Percentiles rank a stretch among this genome's conserved stretches.
Evolutionary conservation across 1,140 invertebrate species (phyloP).

Genomic region (Psix sp.): DNA sequence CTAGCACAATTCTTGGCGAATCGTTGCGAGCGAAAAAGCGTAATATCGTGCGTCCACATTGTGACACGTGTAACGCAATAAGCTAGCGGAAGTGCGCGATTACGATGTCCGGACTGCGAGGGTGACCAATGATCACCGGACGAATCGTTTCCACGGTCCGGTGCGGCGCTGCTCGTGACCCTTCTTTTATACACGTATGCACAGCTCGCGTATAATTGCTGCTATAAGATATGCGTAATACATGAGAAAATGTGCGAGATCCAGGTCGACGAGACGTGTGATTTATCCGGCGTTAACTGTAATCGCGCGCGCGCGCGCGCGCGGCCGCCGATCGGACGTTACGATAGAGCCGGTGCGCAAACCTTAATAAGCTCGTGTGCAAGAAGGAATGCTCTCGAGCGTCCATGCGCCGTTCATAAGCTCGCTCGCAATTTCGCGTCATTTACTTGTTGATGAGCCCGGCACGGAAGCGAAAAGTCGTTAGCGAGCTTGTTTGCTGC

Average conservation of each 20-base stretch:
- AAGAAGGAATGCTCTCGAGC: slow-evolving; percentile 1
- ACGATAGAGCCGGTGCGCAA: slow-evolving; percentile 9
- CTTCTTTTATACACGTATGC: slow-evolving; percentile 37
- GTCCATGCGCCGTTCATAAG: too few species aligned
- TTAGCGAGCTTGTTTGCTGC: too few species aligned
- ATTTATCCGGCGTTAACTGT: slow-evolving; percentile 40
- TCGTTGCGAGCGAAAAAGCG: slow-evolving; percentile 34
- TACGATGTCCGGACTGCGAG: slow-evolving; percentile 72
- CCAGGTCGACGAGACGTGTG: slow-evolving; percentile 38
- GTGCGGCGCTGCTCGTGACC: slow-evolving; percentile 45
- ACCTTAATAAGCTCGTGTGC: slow-evolving; percentile 2
- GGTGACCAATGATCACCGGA: slow-evolving; percentile 72
- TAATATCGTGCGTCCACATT: slow-evolving; percentile 52
- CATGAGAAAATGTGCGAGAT: slow-evolving; percentile 49
- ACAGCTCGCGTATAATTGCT: slow-evolving; percentile 63
- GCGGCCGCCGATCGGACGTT: slow-evolving; percentile 22
- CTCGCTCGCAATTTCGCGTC: too few species aligned
- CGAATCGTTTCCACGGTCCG: slow-evolving; percentile 76
- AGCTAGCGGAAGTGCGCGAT: slow-evolving; percentile 74
- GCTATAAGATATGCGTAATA: slow-evolving; percentile 48
- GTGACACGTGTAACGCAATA: slow-evolving; percentile 68
- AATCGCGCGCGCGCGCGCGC: slow-evolving; percentile 12
- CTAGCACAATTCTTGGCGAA: slow-evolving; percentile 6
- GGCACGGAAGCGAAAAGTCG: too few species aligned
- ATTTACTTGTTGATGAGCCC: too few species aligned